Base-by-base conservation (phyloP, 2,797 vertebrate species). In the Helarctos malayanus region DNA sequence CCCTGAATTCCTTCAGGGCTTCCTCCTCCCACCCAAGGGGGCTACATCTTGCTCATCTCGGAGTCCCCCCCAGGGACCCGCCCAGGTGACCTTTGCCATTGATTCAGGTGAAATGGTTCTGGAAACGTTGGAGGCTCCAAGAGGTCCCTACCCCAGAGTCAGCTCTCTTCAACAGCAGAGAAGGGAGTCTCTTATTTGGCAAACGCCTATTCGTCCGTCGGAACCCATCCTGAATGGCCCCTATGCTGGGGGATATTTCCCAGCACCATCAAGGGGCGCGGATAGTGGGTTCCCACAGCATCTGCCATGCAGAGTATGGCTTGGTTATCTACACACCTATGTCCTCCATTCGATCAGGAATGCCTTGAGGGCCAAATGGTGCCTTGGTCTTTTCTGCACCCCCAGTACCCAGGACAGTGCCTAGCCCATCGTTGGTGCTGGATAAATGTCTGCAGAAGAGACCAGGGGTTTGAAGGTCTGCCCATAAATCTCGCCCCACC, bases 171-270 rank as follows among this genome's bases (percentile, higher is more conserved):
- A 68, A 47, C 5, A 29, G 41, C 18, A 56, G 41, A 52, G 27
- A 9, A 91, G 49, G 47, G 9, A 56, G 54, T 29, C 56, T 78
- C 32, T 35, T 54, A 25, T 2, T 65, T 32, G 59, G 29, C 29
- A 85, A 95, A 94, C 76, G 78, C 91, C 71, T 97, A 61, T 45
- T 80, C 83, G 73, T 45, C 69, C 29, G 1, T 29, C 83, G 94
- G 49, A 84, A 95, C 87, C 92, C 56, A 47, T 56, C 76, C 13
- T 10, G 73, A 94, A 87, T 45, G 80, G 49, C 65, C 54, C 47
- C 59, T 71, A 78, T 35, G 25, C 19, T 49, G 63, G 45, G 75
- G 68, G 49, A 68, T n/a, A 41, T 32, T 59, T 69, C 95, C 80
- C 32, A 84, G 15, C 27, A 68, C 49, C 11, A 65, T 14, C 38